Conservation (phyloP, 2,113 vertebrate species). For the Dasyprocta punctata region DNA sequence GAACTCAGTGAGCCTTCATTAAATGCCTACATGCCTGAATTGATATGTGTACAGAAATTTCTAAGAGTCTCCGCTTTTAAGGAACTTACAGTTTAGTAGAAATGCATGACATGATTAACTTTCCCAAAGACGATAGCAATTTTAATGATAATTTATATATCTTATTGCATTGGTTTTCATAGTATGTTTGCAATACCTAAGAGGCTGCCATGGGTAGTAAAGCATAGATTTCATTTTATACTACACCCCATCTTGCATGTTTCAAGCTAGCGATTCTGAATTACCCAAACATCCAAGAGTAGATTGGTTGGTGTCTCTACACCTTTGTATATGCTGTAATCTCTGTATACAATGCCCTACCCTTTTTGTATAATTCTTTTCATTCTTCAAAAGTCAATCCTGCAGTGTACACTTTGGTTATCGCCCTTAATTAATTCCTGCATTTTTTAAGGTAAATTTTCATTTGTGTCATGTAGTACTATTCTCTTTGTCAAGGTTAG, state of each 20-base stretch:
- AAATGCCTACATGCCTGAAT: not conserved
- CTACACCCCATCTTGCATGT: not conserved
- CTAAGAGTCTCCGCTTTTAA: conserved; percentile 14
- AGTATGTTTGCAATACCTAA: not conserved
- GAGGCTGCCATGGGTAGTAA: not conserved
- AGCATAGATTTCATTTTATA: not conserved
- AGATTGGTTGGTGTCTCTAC: not conserved
- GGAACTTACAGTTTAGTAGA: not conserved
- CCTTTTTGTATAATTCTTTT: not conserved
- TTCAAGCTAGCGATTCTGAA: not conserved
- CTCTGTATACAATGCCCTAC: not conserved
- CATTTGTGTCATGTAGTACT: not conserved
- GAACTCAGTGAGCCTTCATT: not conserved
- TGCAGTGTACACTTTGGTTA: not conserved
- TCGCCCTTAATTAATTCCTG: not conserved
- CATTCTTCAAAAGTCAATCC: not conserved
- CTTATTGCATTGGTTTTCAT: not conserved
- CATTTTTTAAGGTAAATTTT: not conserved
- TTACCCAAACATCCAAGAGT: not conserved
- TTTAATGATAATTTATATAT: not conserved
- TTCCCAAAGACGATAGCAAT: not conserved
- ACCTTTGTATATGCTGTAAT: not conserved
- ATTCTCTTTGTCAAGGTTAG: not conserved
- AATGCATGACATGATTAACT: not conserved
- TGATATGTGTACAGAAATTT: not conserved